These are phyloP conservation scores for Pterophyllum scalare DNA, from an alignment of 2,113 vertebrate species.

Conservation along the genomic window DNA sequence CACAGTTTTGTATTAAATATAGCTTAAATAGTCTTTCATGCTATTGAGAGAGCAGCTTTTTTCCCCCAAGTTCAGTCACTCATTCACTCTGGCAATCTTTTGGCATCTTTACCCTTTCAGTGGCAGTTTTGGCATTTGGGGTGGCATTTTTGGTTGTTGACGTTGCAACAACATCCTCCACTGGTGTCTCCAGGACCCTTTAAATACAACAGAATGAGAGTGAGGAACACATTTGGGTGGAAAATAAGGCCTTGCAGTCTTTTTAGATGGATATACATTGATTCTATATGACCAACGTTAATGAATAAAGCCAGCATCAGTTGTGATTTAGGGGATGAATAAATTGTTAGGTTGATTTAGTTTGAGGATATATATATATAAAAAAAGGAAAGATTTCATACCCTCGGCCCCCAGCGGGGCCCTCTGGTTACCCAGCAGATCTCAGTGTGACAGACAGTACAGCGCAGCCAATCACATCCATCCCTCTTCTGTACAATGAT, in stretches of 20 bases:
- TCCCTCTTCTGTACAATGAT: conserved; percentile 96
- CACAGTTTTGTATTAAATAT: conserved; percentile 18
- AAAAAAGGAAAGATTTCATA: conserved; percentile 55
- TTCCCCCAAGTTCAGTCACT: not conserved
- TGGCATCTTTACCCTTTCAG: conserved; percentile 61
- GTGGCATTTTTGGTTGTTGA: conserved; percentile 86
- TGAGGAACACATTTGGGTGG: not conserved
- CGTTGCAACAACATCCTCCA: conserved; percentile 86
- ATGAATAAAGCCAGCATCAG: not conserved
- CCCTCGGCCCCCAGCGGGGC: conserved; percentile 89
- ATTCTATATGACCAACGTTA: not conserved
- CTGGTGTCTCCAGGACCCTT: conserved; percentile 88
- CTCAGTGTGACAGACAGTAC: conserved; percentile 93
- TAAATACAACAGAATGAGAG: conserved; percentile 15
- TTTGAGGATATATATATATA: not conserved
- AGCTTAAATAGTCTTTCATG: not conserved
- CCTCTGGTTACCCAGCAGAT: conserved; percentile 98
- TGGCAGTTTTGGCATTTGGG: conserved; percentile 89
- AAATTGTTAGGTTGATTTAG: not conserved
- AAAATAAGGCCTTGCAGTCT: not conserved
- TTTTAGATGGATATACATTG: not conserved
- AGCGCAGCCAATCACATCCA: conserved; percentile 95
- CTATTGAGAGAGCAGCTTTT: not conserved
- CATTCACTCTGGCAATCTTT: not conserved
- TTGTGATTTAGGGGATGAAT: too few species aligned